Evolutionary conservation across 1,140 invertebrate species (phyloP).

Genomic region (Drosophila chauvacae): DNA sequence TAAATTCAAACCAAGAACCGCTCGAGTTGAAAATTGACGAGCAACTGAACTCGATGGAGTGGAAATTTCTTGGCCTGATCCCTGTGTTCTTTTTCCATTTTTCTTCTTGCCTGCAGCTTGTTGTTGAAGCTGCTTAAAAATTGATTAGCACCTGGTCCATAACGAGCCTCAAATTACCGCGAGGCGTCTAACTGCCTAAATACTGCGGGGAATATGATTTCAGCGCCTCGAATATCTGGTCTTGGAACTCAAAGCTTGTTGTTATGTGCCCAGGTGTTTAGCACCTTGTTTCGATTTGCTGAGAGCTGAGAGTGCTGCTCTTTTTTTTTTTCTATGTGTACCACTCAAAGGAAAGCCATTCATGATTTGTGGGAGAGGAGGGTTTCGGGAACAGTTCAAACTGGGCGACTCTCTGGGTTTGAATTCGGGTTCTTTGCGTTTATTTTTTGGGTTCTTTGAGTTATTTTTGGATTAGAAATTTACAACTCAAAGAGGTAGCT

Average conservation of each 20-base stretch:
- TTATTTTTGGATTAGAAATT: neutral
- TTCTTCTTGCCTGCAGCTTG: neutral
- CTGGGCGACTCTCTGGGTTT: neutral
- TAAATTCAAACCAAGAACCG: conserved; percentile 39
- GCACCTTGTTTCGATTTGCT: conserved; percentile 25
- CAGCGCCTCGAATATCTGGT: neutral
- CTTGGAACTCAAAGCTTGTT: conserved; percentile 12
- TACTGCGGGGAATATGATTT: conserved; percentile 11
- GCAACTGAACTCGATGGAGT: conserved; percentile 66
- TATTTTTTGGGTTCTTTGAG: too few species aligned
- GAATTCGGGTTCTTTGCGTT: neutral
- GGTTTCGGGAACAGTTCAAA: neutral
- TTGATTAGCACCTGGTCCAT: conserved; percentile 75
- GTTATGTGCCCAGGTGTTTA: conserved; percentile 64
- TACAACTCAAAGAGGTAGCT: neutral
- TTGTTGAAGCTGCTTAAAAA: conserved; percentile 67
- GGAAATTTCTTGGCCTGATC: conserved; percentile 48
- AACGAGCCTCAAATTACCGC: conserved; percentile 79
- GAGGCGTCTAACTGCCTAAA: conserved; percentile 62
- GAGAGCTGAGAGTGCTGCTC: neutral
- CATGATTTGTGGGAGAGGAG: conserved; percentile 18
- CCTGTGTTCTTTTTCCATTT: neutral
- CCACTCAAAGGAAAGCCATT: conserved; percentile 56
- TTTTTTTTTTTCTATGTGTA: neutral
- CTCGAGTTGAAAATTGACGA: conserved; percentile 72